Evolutionary conservation across 2,888 invertebrate species (phyloP).

Genomic region (Andrena dorsata): DNA sequence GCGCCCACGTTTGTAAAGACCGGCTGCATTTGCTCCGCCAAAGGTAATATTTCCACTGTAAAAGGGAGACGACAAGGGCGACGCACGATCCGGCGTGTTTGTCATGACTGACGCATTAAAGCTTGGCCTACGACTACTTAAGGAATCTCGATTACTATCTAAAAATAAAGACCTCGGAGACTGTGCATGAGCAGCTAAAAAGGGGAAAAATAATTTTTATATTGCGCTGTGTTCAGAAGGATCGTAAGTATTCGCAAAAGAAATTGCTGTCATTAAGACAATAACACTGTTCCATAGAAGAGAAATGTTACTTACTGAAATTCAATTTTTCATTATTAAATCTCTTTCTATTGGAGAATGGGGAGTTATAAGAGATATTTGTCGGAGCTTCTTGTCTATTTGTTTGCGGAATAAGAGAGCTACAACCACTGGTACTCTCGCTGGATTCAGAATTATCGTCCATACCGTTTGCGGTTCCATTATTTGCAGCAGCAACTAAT

Average conservation of each 20-base stretch:
- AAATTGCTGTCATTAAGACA: conserved; percentile 8
- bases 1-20: conserved; percentile 76
- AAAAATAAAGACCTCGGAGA: conserved; percentile 83
- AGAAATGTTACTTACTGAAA: conserved; percentile 74
- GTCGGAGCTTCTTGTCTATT: conserved; percentile 80
- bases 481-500: conserved; percentile 74
- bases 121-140: conserved; percentile 86
- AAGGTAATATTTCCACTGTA: conserved; percentile 91
- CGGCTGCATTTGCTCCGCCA: conserved; percentile 88
- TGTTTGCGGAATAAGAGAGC: conserved; percentile 86
- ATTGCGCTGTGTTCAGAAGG: neutral
- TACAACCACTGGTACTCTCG: conserved; percentile 87
- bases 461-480: conserved; percentile 80
- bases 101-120: conserved; percentile 86
- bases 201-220: conserved; percentile 20
- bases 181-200: conserved; percentile 80
- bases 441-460: conserved; percentile 87
- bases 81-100: conserved; percentile 84
- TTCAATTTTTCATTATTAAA: conserved; percentile 79
- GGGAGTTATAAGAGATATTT: conserved; percentile 72
- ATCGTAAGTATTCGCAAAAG: neutral
- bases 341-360: conserved; percentile 77
- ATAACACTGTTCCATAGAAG: conserved; percentile 8
- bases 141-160: conserved; percentile 84
- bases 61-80: conserved; percentile 88